A percentile compares a stretch with the other conserved stretches of the same genome.
These are phyloP conservation scores for Saccostrea glomerata DNA, from an alignment of 1,140 invertebrate species.

Conservation along the genomic window DNA sequence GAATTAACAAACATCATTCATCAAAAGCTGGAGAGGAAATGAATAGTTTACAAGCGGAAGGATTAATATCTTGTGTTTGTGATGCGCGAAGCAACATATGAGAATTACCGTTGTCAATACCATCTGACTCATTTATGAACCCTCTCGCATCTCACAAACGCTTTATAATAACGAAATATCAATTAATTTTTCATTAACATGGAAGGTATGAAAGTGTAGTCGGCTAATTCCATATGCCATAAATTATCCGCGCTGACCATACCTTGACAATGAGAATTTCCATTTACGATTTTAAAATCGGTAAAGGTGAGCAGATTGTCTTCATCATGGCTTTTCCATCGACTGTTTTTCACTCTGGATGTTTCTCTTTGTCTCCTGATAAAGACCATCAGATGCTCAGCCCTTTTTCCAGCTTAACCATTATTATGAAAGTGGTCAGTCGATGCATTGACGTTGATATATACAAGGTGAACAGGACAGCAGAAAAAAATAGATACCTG, in stretches of 20 bases:
- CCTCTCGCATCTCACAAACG: background rate
- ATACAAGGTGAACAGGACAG: background rate
- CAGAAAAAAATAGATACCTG: background rate
- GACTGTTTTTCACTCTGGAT: background rate
- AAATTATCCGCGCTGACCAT: slow-evolving; percentile 5
- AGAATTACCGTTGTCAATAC: slow-evolving; percentile 8
- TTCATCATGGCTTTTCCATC: background rate
- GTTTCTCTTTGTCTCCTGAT: background rate
- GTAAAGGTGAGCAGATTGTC: background rate
- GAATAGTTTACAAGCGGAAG: slow-evolving; percentile 15
- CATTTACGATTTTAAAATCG: background rate
- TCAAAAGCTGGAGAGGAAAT: background rate
- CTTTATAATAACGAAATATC: slow-evolving; percentile 24
- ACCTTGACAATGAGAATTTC: slow-evolving; percentile 13
- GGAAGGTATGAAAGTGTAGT: background rate
- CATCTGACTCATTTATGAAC: slow-evolving; percentile 4
- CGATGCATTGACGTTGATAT: background rate
- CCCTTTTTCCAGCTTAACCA: background rate
- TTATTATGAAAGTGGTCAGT: background rate
- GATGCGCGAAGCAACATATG: background rate
- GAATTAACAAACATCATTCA: slow-evolving; percentile 20
- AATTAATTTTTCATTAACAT: slow-evolving; percentile 37
- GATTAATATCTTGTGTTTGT: background rate
- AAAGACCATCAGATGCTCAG: background rate
- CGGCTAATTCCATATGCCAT: slow-evolving; percentile 25